phyloP scores from a whole-genome alignment of 2,113 vertebrate genomes.

The Neodon shergylaensis region DNA sequence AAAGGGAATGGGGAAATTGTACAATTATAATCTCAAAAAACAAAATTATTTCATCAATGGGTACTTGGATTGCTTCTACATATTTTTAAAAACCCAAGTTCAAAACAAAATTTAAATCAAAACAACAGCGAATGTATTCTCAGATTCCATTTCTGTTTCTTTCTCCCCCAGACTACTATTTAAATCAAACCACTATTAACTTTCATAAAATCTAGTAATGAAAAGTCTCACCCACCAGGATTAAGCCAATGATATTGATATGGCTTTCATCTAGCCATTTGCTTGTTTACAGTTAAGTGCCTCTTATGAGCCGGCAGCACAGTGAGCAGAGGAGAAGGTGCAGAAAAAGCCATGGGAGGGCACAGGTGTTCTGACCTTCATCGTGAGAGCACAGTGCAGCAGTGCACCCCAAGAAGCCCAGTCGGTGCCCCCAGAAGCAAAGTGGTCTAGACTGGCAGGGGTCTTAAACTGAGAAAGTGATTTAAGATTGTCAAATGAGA shows the following conservation, averaged over 20 bases:
- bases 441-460: background rate
- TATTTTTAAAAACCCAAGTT: background rate
- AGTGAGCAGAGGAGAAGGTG: background rate
- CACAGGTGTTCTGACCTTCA: background rate
- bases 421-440: background rate
- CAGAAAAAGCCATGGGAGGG: no score
- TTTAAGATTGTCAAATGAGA: background rate
- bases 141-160: background rate
- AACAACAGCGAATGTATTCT: background rate
- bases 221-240: background rate
- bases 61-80: background rate
- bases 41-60: background rate
- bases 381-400: background rate
- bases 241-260: background rate
- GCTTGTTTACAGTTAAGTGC: background rate
- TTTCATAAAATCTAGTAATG: background rate
- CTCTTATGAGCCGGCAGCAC: background rate
- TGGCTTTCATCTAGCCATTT: background rate
- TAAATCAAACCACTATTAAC: background rate
- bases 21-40: background rate
- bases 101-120: slow-evolving; percentile 46
- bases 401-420: background rate
- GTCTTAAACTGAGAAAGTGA: background rate
- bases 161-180: background rate
- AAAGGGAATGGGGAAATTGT: background rate